A percentile compares a stretch with the other conserved stretches of the same genome.
Evolutionary conservation across 2,888 invertebrate genomes (phyloP).

Genomic region (Acheta domesticus): DNA sequence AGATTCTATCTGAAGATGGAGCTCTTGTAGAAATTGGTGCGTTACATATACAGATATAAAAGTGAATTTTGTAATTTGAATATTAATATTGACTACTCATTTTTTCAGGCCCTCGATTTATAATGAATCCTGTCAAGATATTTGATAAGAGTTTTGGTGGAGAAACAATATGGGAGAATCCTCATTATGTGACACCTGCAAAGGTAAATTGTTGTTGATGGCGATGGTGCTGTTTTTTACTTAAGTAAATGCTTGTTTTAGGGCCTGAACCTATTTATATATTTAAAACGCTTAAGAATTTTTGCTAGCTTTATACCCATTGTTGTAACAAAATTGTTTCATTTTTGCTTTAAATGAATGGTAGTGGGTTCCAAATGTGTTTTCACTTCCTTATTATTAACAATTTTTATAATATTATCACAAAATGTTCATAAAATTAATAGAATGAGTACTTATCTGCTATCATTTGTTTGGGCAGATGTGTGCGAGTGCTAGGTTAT

Average conservation of each 20-base stretch:
- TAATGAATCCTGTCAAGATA: conserved; percentile 77
- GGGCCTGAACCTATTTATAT: conserved; percentile 21
- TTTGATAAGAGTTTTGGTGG: conserved; percentile 95
- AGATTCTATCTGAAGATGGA: conserved; percentile 94
- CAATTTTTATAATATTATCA: too few species aligned
- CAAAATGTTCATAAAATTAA: too few species aligned
- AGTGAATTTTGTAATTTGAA: background rate
- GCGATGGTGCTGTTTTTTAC: too few species aligned
- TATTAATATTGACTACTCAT: conserved; percentile 21
- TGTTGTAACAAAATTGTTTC: too few species aligned
- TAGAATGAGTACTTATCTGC: too few species aligned
- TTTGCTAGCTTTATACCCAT: background rate
- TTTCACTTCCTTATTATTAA: too few species aligned
- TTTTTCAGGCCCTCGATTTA: conserved; percentile 56
- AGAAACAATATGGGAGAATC: conserved; percentile 88
- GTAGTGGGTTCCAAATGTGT: too few species aligned
- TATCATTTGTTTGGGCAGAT: too few species aligned
- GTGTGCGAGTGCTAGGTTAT: too few species aligned
- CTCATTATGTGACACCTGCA: conserved; percentile 85
- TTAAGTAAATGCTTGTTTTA: conserved; percentile 18
- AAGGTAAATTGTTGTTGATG: conserved; percentile 50
- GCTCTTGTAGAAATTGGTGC: conserved; percentile 91
- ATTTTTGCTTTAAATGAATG: too few species aligned
- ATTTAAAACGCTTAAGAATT: background rate
- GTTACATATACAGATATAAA: conserved; percentile 38